Base-by-base conservation (phyloP, 2,888 invertebrate species). In the Morinoia aosen region DNA sequence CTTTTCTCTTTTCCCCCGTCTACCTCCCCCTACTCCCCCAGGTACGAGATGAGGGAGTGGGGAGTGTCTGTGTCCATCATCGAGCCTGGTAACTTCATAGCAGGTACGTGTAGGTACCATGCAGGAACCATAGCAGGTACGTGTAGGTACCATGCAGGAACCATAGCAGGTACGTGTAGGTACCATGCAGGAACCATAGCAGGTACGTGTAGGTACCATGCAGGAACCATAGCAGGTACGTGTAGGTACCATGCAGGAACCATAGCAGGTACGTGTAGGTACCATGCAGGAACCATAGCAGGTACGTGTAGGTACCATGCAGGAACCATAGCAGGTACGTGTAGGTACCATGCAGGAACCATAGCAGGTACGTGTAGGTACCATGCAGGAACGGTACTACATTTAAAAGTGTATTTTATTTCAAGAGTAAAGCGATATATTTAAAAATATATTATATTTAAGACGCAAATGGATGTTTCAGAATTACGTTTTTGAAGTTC, bases 31-130 rank as follows among this genome's bases (percentile, higher is more conserved):
- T 8, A 99, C 95, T 10, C 11, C 90, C 10, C 99, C 95, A 98
- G 99, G 91, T 98, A 98, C 97, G 96, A 96, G 95, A 95, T 96
- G 96, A 95, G 90, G 91, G n/a, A 95, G 7, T 96, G 95, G 95
- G 98, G 98, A 95, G 98, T 99, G 25, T 98, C 98, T 97, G 98
- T 99, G 39, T 98, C 98, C 95, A 98, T 98, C 57, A 98, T 99
- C 88, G 98, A 98, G 96, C 98, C 98, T 90, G 98, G 99, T 91
- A 98, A 98, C 97, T 98, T 98, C 97, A 98, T 98, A 16, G 98
- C 98, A 0, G 98, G 98, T 96, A 39, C 95, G 93, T 39, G 19
- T 33, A 19, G 76, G 76, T 33, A 76, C 33, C 2, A 10, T 14
- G 16, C 2, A 58, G 90, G 40, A 40, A 48, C 25, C 25, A 39